Conservation (phyloP, 2,888 invertebrate species). For the Lamellibrachia satsuma region DNA sequence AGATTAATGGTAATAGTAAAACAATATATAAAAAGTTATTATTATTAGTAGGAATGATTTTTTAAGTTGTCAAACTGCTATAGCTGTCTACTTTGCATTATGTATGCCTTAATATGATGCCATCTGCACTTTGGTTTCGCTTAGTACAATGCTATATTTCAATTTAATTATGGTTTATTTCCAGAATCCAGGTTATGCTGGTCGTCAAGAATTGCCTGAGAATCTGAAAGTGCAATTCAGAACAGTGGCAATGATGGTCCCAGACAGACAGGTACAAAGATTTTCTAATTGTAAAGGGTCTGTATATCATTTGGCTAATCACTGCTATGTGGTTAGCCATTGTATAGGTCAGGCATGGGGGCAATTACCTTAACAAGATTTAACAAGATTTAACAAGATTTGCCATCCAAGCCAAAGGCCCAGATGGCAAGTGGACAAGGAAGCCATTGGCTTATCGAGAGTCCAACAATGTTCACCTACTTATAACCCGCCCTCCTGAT, state of each 20-base stretch:
- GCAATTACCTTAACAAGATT: too few species aligned
- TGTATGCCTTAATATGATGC: neutral
- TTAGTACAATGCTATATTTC: neutral
- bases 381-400: too few species aligned
- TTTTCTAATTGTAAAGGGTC: neutral
- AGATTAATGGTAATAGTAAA: neutral
- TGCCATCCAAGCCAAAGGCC: too few species aligned
- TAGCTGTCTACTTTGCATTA: neutral
- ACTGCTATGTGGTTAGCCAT: too few species aligned
- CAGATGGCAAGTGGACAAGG: too few species aligned
- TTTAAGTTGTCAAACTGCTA: neutral
- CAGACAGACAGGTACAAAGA: constrained; percentile 77
- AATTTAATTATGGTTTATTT: neutral
- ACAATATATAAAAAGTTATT: neutral
- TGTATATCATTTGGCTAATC: neutral
- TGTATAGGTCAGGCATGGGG: too few species aligned
- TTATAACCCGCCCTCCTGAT: too few species aligned
- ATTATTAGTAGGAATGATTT: neutral
- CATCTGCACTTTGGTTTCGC: neutral
- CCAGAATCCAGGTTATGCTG: constrained; percentile 88
- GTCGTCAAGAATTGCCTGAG: constrained; percentile 88
- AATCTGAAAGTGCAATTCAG: constrained; percentile 90
- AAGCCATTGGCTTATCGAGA: too few species aligned
- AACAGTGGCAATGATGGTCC: constrained; percentile 93
- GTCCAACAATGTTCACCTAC: too few species aligned